Evolutionary conservation across 1,140 invertebrate species (phyloP), one percentile per base, ranked within the genome.

Genomic region (Chironomus tepperi): DNA sequence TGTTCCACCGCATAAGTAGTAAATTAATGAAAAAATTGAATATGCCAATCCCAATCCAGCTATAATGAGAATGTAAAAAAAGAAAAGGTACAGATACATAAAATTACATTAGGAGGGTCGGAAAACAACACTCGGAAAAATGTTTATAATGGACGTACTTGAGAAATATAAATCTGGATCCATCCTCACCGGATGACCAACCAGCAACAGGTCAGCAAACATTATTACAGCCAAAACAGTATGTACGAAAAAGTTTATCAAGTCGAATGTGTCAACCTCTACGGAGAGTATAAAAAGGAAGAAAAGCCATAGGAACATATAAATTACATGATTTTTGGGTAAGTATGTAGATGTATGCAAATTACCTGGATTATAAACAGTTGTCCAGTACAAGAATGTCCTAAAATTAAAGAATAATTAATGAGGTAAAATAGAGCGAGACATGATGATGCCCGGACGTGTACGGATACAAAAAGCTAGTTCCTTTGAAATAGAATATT

Each of bases 191-290:
- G 90, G 89, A 77, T 90, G 84, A 2, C 84, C 85, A 5, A 87
- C 86, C 7, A 91, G 80, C 65, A 84, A 85, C 19, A 91, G 77
- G 79, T 93, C 90, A 12, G 87, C 77, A 0, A 91, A 76, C 82
- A 92, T 89, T 73, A 90, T 81, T 19, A 90, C 76, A 47, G 86
- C 86, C 79, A 91, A 91, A 73, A 86, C 81, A 10, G 86, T 85
- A 77, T 93, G 91, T 2, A 86, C 83, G 79, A 89, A 84, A 1
- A 89, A 82, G 78, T 90, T 90, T 10, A 89, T 78, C 0, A 83
- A 80, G 76, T 88, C 87, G 9, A 89, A 79, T 74, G 78, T 78
- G 76, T 81, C 79, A 16, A 80, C 79, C 43, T 83, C 78, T 80
- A 34, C 16, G 5, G 5, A 34, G 24, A 34, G 24, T 34, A 34